These are phyloP conservation scores for Pseudoatta argentina DNA, from an alignment of 1,140 invertebrate species.

Conservation along the genomic window DNA sequence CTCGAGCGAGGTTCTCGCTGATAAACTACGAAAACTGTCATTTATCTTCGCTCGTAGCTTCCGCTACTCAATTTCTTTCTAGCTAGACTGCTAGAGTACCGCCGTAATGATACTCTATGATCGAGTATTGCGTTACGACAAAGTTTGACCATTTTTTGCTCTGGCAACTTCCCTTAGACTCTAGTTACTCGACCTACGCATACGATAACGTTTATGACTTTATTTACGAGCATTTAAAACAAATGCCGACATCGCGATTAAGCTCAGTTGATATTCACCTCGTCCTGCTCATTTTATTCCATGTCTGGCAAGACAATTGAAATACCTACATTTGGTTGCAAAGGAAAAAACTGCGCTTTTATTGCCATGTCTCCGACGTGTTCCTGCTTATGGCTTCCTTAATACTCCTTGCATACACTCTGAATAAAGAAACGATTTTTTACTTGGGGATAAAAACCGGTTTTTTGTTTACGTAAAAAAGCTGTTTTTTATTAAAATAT, in stretches of 20 bases:
- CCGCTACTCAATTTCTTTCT: constrained; percentile 23
- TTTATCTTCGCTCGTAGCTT: constrained; percentile 27
- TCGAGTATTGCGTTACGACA: neutral
- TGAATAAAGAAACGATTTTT: too few relatives aligned
- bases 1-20: neutral
- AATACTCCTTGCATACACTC: too few relatives aligned
- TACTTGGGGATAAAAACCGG: too few relatives aligned
- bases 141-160: constrained; percentile 2
- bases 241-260: neutral
- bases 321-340: neutral
- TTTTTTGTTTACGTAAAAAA: too few relatives aligned
- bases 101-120: neutral
- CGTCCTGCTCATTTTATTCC: neutral
- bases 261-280: neutral
- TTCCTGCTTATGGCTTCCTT: neutral
- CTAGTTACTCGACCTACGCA: neutral
- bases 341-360: neutral
- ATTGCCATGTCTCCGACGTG: neutral
- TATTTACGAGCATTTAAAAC: constrained; percentile 41
- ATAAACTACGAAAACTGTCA: constrained; percentile 14
- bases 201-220: constrained; percentile 1
- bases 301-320: constrained; percentile 18
- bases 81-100: neutral
- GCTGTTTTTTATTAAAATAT: too few relatives aligned
- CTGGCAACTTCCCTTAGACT: neutral